Percentiles rank a stretch among this genome's conserved stretches.
Conservation (phyloP, 2,797 vertebrate species). For the Pteropus rufus region DNA sequence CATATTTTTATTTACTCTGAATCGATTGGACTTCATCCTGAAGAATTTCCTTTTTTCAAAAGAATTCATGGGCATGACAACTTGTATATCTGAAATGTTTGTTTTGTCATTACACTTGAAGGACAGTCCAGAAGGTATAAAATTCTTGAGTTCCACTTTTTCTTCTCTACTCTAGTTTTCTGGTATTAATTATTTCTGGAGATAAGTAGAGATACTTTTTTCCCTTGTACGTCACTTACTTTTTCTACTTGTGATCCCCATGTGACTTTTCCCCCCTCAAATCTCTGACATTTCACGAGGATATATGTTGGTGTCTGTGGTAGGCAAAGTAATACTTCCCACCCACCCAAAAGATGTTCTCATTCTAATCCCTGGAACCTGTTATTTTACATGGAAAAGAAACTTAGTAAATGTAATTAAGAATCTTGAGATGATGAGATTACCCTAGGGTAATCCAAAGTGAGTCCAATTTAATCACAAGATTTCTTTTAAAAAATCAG, state of each 20-base stretch:
- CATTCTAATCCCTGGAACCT: neutral
- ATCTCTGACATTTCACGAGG: neutral
- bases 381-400: neutral
- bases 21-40: neutral
- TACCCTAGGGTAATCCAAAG: neutral
- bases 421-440: neutral
- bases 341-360: neutral
- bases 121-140: neutral
- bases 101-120: neutral
- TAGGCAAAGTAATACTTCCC: neutral
- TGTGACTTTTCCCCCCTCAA: neutral
- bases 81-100: neutral
- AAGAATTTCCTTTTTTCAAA: neutral
- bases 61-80: neutral
- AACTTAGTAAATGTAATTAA: neutral
- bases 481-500: neutral
- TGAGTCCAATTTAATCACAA: neutral
- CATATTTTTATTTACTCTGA: neutral
- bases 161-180: neutral
- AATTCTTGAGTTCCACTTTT: neutral
- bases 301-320: neutral
- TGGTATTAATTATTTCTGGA: neutral
- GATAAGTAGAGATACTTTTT: neutral
- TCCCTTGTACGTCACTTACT: neutral
- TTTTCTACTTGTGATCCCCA: neutral